A percentile compares a stretch with the other conserved stretches of the same genome.
Evolutionary conservation across 2,888 invertebrate species (phyloP).

Genomic region (Lithophane socia): DNA sequence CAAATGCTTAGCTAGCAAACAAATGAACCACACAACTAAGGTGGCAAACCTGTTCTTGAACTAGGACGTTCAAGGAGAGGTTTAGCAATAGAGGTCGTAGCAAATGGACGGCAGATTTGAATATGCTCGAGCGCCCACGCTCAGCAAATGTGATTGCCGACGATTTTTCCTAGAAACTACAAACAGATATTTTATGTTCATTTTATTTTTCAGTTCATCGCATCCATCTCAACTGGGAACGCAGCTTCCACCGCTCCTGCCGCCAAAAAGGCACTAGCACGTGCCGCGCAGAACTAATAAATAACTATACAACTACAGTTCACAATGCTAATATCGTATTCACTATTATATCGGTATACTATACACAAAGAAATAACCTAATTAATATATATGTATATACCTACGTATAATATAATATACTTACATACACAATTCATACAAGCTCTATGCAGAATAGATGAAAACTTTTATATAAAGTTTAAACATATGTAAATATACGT

Average conservation of each 20-base stretch:
- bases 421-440: slow-evolving; percentile 6
- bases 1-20: background rate
- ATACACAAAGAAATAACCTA: slow-evolving; percentile 46
- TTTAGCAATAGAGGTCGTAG: background rate
- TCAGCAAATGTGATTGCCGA: background rate
- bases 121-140: background rate
- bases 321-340: slow-evolving; percentile 32
- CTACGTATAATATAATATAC: slow-evolving; percentile 40
- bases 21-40: background rate
- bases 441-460: slow-evolving; percentile 2
- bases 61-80: no score
- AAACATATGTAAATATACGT: slow-evolving; percentile 79
- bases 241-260: slow-evolving; percentile 60
- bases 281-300: slow-evolving; percentile 37
- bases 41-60: background rate
- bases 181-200: slow-evolving; percentile 1
- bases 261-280: slow-evolving; percentile 70
- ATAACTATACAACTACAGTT: slow-evolving; percentile 29
- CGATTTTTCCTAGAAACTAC: background rate
- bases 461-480: slow-evolving; percentile 14
- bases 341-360: slow-evolving; percentile 44
- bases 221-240: slow-evolving; percentile 69
- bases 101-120: background rate
- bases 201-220: slow-evolving; percentile 74
- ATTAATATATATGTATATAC: slow-evolving; percentile 34